Base-by-base conservation (phyloP, 2,888 invertebrate species). In the Lamellibrachia columna region DNA sequence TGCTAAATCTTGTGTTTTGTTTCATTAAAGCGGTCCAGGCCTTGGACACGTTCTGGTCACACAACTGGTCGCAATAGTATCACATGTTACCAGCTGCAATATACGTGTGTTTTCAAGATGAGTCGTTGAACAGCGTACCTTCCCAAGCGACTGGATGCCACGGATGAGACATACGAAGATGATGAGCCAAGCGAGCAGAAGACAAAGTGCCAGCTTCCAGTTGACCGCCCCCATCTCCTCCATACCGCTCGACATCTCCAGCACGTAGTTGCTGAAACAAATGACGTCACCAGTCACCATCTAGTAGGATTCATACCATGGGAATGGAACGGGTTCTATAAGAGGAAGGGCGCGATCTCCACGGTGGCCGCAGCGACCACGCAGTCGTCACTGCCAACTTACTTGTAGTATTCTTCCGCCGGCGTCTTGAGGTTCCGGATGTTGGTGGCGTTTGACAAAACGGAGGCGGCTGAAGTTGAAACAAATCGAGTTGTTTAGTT, bases 401-500 rank as follows among this genome's bases (percentile, higher is more conserved):
- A 99, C 99, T 98, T 98, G 97, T 98, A 99, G 97, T 98, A 99
- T 97, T 99, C 98, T 97, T 99, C 98, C 58, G 98, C 98, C 60
- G 98, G 98, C 92, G 98, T 98, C 95, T 98, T 98, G 1, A 91
- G 91, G 98, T 75, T 22, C 22, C 75, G 22, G 22, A 75, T 22
- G 15, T 75, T 75, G 75, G 75, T 75, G 75, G 11, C 52, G 53
- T 92, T 90, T n/a, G 52, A 15, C 90, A 28, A 90, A 90, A 90
- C 52, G 52, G 60, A 90, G 22, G 92, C 53, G 8, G 90, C 53
- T 92, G 58, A 92, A 92, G 55, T 90, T 52, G 9, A 92, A 75
- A 75, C 15, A 75, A 75, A 75, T 75, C 4, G 22, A 75, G 75
- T 15, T n/a, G 75, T 75, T 75, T 22, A 75, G 22, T 75, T 75